These are phyloP conservation scores for Prolemur simus DNA, from an alignment of 2,113 vertebrate genomes.

Conservation along the genomic window DNA sequence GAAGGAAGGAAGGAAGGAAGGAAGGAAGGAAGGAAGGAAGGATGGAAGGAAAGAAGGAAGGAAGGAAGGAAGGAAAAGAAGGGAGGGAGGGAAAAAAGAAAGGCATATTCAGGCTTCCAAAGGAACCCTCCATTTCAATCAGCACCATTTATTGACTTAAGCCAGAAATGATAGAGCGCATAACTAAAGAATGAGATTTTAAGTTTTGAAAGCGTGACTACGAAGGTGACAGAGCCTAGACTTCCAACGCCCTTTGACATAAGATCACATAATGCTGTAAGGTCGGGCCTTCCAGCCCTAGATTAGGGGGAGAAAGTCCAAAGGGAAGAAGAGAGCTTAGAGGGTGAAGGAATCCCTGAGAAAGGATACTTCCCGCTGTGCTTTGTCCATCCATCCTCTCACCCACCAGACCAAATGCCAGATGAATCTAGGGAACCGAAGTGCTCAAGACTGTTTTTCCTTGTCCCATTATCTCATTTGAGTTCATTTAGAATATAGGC, in stretches of 20 bases:
- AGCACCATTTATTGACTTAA: not conserved
- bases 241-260: not conserved
- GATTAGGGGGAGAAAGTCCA: not conserved
- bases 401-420: not conserved
- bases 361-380: not conserved
- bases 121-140: not conserved
- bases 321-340: not conserved
- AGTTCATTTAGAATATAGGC: not conserved
- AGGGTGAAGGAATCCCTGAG: not conserved
- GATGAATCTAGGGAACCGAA: not conserved
- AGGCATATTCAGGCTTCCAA: not conserved
- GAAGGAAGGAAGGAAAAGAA: too few relatives aligned
- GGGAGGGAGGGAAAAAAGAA: not conserved
- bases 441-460: not conserved
- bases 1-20: too few relatives aligned
- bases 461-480: not conserved
- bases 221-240: not conserved
- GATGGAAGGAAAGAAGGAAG: too few relatives aligned
- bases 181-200: not conserved
- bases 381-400: not conserved
- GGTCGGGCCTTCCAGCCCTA: not conserved
- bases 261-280: not conserved
- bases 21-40: too few relatives aligned
- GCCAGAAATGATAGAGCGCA: not conserved
- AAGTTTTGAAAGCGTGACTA: not conserved